Evolutionary conservation across 1,140 invertebrate species (phyloP).

Genomic region (Pachypsylla venusta): DNA sequence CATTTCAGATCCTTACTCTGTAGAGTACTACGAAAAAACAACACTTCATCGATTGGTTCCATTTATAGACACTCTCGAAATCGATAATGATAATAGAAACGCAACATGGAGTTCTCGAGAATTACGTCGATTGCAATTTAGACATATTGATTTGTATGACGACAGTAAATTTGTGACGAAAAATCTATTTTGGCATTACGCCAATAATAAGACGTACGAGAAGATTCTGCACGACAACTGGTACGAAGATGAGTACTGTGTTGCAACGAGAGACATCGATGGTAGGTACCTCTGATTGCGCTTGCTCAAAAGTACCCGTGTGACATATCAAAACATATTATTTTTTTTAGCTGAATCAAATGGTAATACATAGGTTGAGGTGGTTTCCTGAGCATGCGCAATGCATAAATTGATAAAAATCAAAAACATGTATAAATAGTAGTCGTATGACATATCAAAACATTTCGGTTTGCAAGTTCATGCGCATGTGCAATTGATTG

Average conservation of each 20-base stretch:
- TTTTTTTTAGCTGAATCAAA: too few relatives aligned
- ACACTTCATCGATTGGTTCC: neutral
- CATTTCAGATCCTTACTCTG: neutral
- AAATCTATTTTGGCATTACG: neutral
- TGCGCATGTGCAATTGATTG: too few relatives aligned
- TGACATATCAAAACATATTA: too few relatives aligned
- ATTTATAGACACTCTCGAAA: neutral
- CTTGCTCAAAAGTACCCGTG: too few relatives aligned
- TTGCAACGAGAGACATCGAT: neutral
- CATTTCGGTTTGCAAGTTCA: too few relatives aligned
- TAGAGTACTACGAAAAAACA: neutral
- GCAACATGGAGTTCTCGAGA: neutral
- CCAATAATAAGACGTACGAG: neutral
- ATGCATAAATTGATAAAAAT: too few relatives aligned
- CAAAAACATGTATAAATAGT: too few relatives aligned
- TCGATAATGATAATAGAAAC: neutral
- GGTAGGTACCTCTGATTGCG: neutral
- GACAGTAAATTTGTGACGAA: neutral
- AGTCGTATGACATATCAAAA: too few relatives aligned
- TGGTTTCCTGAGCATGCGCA: too few relatives aligned
- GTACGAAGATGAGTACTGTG: conserved; percentile 4
- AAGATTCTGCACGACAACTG: neutral
- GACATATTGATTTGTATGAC: neutral
- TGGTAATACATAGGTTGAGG: too few relatives aligned
- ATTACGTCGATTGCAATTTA: neutral